These are phyloP conservation scores for Colinus virginianus DNA, from an alignment of 2,113 vertebrate genomes.

Conservation along the genomic window DNA sequence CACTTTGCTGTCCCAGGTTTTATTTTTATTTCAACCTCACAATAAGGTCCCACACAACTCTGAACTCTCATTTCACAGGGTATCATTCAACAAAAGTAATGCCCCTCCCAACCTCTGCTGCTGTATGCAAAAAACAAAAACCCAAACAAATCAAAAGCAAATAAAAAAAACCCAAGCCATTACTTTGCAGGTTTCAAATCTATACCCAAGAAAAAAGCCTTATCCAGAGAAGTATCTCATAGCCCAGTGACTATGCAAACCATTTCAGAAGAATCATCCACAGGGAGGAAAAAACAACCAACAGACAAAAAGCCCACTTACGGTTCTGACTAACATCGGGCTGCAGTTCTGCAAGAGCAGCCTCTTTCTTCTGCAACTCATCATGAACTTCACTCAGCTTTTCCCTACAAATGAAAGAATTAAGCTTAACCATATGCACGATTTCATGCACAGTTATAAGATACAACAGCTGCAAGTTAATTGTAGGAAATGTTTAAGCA, in stretches of 20 bases:
- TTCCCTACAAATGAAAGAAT: constrained; percentile 81
- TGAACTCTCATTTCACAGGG: neutral
- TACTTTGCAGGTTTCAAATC: neutral
- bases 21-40: neutral
- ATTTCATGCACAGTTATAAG: neutral
- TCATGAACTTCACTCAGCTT: constrained; percentile 95
- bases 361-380: constrained; percentile 96
- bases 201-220: neutral
- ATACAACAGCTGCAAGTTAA: neutral
- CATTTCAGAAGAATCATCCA: neutral
- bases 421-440: neutral
- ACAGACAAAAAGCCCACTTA: constrained; percentile 36
- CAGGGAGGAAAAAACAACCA: neutral
- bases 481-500: neutral
- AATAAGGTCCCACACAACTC: neutral
- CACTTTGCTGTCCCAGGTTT: neutral
- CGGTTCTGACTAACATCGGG: constrained; percentile 89
- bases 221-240: neutral
- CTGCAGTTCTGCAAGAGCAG: constrained; percentile 93
- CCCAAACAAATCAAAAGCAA: no score
- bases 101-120: accelerated
- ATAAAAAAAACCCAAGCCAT: no score
- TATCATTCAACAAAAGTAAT: neutral
- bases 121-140: neutral
- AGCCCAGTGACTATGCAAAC: neutral